Conservation (phyloP, 2,888 invertebrate species). For the Pyrochroa serraticornis region DNA sequence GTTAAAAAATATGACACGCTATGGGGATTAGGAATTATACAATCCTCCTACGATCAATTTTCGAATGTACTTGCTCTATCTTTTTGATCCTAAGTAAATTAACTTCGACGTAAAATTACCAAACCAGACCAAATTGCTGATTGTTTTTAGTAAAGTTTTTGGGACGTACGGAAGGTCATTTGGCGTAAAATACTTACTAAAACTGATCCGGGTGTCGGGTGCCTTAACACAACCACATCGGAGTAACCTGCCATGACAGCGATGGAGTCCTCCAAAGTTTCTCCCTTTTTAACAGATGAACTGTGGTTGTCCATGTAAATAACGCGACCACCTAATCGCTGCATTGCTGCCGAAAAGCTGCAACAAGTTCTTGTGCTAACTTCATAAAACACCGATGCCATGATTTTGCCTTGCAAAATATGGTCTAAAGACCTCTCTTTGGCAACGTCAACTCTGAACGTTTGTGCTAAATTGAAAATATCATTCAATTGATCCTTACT, state of each 20-base stretch:
- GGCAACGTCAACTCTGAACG: conserved; percentile 78
- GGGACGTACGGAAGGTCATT: no score
- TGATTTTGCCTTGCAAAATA: conserved; percentile 87
- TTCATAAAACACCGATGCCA: conserved; percentile 98
- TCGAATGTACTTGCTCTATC: no score
- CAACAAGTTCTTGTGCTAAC: conserved; percentile 95
- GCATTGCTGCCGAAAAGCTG: conserved; percentile 97
- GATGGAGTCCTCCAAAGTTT: conserved; percentile 89
- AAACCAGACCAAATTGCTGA: no score
- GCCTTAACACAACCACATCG: conserved; percentile 92
- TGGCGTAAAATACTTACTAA: no score
- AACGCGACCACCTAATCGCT: conserved; percentile 91
- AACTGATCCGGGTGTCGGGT: conserved; percentile 92
- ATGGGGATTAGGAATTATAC: no score
- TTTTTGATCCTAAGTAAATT: no score
- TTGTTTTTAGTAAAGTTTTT: no score
- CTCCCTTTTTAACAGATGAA: conserved; percentile 96
- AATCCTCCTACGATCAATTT: no score
- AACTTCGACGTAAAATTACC: no score
- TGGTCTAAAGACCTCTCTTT: conserved; percentile 86
- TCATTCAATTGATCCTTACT: conserved; percentile 88
- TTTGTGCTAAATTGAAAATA: conserved; percentile 92
- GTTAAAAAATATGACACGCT: no score
- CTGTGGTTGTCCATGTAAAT: conserved; percentile 87
- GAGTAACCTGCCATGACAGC: conserved; percentile 90